Percentiles rank a stretch among this genome's conserved stretches.
Evolutionary conservation across 2,888 invertebrate species (phyloP).

Genomic region (Protophormia terraenovae): DNA sequence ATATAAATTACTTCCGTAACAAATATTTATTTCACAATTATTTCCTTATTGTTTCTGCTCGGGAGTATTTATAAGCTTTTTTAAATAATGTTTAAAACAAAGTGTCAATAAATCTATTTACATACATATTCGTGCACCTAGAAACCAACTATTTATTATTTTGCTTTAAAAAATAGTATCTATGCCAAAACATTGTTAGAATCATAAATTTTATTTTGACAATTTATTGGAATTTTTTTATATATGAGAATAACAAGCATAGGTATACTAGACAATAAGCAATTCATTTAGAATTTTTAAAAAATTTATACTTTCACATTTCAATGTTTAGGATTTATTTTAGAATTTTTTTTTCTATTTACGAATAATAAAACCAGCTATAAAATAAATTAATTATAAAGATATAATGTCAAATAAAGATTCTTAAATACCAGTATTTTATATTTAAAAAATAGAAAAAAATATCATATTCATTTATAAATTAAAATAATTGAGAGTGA

Average conservation of each 20-base stretch:
- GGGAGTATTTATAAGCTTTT: neutral
- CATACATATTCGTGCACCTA: neutral
- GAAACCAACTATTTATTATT: neutral
- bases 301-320: neutral
- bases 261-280: too few species aligned
- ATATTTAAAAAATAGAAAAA: too few species aligned
- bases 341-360: too few species aligned
- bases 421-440: neutral
- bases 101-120: neutral
- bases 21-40: neutral
- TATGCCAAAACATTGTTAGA: neutral
- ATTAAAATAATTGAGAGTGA: too few species aligned
- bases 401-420: too few species aligned
- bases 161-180: neutral
- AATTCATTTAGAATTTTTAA: neutral
- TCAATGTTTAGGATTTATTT: neutral
- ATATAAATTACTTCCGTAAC: neutral
- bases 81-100: neutral
- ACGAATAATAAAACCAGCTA: too few species aligned
- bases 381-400: too few species aligned
- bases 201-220: conserved; percentile 29
- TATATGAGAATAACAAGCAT: too few species aligned
- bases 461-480: too few species aligned
- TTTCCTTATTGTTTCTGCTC: neutral
- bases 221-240: too few species aligned